Conservation (phyloP, 35 echinoderm and acorn worm species). For the Chiridota heheva region DNA sequence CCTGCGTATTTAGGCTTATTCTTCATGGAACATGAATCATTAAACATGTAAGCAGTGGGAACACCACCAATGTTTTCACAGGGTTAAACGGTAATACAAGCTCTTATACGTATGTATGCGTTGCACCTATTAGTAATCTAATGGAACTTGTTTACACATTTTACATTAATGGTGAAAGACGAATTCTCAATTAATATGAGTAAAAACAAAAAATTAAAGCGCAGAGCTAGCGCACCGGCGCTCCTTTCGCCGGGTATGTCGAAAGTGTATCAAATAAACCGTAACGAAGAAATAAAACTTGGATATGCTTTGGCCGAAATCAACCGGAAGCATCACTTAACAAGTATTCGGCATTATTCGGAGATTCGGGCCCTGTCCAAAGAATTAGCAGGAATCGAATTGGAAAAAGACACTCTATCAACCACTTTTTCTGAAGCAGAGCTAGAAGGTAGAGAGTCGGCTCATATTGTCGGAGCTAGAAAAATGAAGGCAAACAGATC, state of each 20-base stretch:
- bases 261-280: constrained; percentile 23
- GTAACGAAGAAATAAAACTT: constrained; percentile 8
- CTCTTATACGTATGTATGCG: no score
- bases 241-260: constrained; percentile 13
- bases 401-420: constrained; percentile 10
- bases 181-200: no score
- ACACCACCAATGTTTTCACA: no score
- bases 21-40: no score
- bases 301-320: background rate
- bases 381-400: constrained; percentile 4
- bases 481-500: background rate
- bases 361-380: constrained; percentile 13
- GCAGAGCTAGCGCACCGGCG: constrained; percentile 14
- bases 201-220: background rate
- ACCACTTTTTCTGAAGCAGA: constrained; percentile 5
- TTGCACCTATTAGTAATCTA: no score
- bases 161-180: no score
- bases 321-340: constrained; percentile 20
- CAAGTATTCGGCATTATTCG: constrained; percentile 10
- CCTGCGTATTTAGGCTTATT: no score
- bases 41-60: no score
- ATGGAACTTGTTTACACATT: no score
- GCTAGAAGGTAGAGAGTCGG: background rate
- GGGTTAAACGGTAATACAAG: no score
- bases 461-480: constrained; percentile 4